phyloP scores from a whole-genome alignment of 2,888 invertebrate genomes.

The Ptychoptera albimana region DNA sequence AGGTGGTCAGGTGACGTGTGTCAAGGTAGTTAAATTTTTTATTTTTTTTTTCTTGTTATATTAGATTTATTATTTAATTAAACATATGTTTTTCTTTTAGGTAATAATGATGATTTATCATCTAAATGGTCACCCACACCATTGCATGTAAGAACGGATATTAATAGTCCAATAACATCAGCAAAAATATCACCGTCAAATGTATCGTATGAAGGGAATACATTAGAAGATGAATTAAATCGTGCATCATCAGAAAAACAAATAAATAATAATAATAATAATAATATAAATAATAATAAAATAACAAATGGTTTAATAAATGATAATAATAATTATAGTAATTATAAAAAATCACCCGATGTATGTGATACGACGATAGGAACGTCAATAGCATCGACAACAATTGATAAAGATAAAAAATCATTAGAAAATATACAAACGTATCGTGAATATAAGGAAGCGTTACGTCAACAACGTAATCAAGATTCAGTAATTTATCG shows the following conservation, averaged over 20 bases:
- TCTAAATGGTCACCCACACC: conserved; percentile 7
- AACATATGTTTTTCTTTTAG: no score
- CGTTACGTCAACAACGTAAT: conserved; percentile 67
- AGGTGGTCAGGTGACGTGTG: conserved; percentile 64
- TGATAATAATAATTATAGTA: no score
- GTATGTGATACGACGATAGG: no score
- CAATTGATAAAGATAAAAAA: conserved; percentile 18
- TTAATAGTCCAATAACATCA: conserved; percentile 7
- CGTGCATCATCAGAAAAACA: background rate
- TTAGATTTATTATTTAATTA: background rate
- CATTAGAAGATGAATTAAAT: conserved; percentile 3
- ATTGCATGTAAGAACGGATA: conserved; percentile 7
- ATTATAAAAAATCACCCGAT: no score
- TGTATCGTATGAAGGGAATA: background rate
- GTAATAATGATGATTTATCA: background rate
- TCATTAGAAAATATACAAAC: conserved; percentile 28
- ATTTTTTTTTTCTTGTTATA: background rate
- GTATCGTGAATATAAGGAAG: conserved; percentile 71
- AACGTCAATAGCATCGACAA: background rate
- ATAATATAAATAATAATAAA: no score
- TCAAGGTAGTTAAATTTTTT: conserved; percentile 27
- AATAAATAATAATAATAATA: background rate
- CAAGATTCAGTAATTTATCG: conserved; percentile 57
- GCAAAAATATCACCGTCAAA: conserved; percentile 5
- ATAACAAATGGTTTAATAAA: no score